These are phyloP conservation scores for Oligia latruncula DNA, from an alignment of 2,888 invertebrate species.

Conservation along the genomic window DNA sequence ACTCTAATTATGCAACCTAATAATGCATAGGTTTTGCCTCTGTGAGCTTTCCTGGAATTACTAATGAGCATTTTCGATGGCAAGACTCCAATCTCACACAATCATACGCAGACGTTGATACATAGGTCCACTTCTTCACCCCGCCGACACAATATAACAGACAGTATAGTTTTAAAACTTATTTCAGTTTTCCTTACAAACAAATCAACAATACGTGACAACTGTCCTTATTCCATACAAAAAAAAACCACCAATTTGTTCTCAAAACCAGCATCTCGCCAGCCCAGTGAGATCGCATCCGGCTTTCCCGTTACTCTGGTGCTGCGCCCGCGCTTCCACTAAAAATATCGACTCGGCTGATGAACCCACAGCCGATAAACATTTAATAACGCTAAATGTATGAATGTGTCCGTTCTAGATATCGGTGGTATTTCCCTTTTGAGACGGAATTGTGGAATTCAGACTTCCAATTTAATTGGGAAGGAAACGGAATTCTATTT, in stretches of 20 bases:
- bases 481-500: constrained; percentile 21
- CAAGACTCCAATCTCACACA: neutral
- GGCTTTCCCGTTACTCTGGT: constrained; percentile 77
- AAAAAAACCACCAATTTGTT: constrained; percentile 34
- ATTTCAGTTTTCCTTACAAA: constrained; percentile 1
- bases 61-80: no score
- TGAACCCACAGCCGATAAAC: constrained; percentile 70
- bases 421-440: constrained; percentile 34
- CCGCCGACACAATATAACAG: neutral
- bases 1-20: no score
- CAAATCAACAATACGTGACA: neutral
- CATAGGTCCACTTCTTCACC: neutral
- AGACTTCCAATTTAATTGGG: constrained; percentile 10
- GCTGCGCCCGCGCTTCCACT: constrained; percentile 67
- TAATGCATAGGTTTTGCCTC: no score
- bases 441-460: constrained; percentile 29
- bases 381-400: constrained; percentile 48
- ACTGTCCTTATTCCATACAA: constrained; percentile 12
- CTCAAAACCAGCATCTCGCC: constrained; percentile 39
- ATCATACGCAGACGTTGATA: neutral
- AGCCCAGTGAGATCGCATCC: constrained; percentile 64
- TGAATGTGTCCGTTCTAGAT: constrained; percentile 58
- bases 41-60: no score
- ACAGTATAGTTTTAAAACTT: neutral
- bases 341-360: constrained; percentile 77